Conservation (phyloP, 2,797 vertebrate genomes). For the Arremon aurantiirostris region DNA sequence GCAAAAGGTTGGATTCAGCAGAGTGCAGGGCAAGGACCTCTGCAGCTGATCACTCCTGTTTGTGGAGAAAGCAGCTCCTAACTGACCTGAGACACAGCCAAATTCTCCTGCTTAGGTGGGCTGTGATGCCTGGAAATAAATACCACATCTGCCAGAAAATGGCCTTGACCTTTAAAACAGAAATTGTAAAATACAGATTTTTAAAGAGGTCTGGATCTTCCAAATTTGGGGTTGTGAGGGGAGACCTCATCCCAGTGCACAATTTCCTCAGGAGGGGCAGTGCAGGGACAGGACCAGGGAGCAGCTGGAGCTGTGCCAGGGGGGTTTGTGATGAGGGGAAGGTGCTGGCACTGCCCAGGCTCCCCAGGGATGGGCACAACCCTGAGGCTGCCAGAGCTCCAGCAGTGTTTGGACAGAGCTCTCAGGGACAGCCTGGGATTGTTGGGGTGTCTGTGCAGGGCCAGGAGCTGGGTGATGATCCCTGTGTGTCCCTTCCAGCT, state of each 20-base stretch:
- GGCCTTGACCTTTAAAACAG: not conserved
- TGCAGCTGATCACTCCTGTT: not conserved
- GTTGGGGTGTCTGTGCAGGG: not conserved
- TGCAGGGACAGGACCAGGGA: not conserved
- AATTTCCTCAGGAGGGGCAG: not conserved
- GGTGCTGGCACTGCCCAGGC: not conserved
- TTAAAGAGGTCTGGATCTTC: not conserved
- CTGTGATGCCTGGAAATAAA: not conserved
- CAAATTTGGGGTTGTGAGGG: not conserved
- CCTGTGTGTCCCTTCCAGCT: rapidly evolving
- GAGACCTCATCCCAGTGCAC: not conserved
- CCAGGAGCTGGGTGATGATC: not conserved
- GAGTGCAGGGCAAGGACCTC: not conserved
- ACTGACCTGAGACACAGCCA: not conserved
- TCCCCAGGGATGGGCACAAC: too few relatives aligned
- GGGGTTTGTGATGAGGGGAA: rapidly evolving
- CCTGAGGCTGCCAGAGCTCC: not conserved
- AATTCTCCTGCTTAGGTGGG: not conserved
- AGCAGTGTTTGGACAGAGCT: rapidly evolving
- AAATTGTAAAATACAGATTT: not conserved
- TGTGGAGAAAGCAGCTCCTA: not conserved
- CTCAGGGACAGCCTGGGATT: not conserved
- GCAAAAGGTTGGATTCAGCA: not conserved
- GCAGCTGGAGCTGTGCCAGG: not conserved
- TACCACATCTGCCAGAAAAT: not conserved